A percentile compares a stretch with the other conserved stretches of the same genome.
Conservation (phyloP, 1,140 invertebrate species). For the Heterodera schachtii region DNA sequence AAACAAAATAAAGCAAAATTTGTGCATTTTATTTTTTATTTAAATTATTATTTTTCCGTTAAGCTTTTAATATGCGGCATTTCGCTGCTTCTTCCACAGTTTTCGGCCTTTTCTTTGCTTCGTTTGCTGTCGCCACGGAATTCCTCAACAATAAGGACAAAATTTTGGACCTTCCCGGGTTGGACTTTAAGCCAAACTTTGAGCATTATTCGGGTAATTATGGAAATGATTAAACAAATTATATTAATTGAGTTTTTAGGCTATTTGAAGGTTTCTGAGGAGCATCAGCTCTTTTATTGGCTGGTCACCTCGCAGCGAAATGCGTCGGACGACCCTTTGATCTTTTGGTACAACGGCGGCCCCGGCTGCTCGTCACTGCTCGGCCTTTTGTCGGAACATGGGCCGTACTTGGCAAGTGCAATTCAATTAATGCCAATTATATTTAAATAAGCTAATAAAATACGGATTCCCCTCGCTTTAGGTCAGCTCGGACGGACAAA, state of each 20-base stretch:
- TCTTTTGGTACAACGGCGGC: constrained; percentile 66
- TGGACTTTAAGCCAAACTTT: constrained; percentile 61
- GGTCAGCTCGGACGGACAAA: constrained; percentile 63
- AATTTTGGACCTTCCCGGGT: constrained; percentile 48
- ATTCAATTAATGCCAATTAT: neutral
- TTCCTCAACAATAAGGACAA: neutral
- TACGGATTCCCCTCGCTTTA: too few species aligned
- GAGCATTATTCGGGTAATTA: constrained; percentile 56
- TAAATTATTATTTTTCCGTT: too few species aligned
- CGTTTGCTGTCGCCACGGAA: neutral
- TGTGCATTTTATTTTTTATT: too few species aligned
- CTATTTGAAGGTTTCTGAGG: constrained; percentile 58
- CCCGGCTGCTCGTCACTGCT: constrained; percentile 70
- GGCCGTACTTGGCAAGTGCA: constrained; percentile 67
- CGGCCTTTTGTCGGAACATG: constrained; percentile 70
- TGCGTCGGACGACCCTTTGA: constrained; percentile 68
- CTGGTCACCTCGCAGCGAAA: constrained; percentile 69
- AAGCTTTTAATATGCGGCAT: too few species aligned
- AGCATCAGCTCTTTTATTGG: constrained; percentile 64
- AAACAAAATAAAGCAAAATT: too few species aligned
- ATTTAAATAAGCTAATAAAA: too few species aligned
- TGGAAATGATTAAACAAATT: neutral
- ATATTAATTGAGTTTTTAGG: too few species aligned
- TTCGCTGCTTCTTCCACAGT: too few species aligned
- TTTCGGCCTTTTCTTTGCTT: too few species aligned